Percentiles rank a stretch among this genome's conserved stretches.
phyloP scores from a whole-genome alignment of 2,113 vertebrate species.

The Pollachius pollachius region DNA sequence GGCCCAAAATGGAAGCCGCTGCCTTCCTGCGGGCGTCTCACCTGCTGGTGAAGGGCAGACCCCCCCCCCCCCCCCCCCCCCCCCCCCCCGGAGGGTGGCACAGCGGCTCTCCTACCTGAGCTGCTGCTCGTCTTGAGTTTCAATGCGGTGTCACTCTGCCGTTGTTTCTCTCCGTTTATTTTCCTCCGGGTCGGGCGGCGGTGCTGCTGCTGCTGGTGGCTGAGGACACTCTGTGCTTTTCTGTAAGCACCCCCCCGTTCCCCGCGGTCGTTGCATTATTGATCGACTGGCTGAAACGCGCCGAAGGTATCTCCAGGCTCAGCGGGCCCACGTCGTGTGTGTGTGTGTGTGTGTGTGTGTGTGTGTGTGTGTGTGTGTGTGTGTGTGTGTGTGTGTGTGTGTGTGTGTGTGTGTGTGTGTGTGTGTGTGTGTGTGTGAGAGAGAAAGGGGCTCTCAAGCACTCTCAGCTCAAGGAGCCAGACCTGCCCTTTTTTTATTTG shows the following conservation, averaged over 20 bases:
- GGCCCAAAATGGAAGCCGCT: constrained; percentile 48
- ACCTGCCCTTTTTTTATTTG: constrained; percentile 43
- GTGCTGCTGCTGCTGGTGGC: constrained; percentile 19
- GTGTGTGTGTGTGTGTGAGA: constrained; percentile 5
- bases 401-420: too few relatives aligned
- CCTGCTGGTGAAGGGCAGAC: constrained; percentile 6
- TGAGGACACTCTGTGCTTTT: constrained; percentile 61
- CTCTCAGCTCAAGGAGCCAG: constrained; percentile 37
- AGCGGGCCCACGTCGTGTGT: constrained; percentile 26
- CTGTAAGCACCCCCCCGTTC: constrained; percentile 54
- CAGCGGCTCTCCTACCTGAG: too few relatives aligned
- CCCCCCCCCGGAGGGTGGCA: too few relatives aligned
- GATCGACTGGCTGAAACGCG: constrained; percentile 60
- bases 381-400: too few relatives aligned
- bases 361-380: neutral
- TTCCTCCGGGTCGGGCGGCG: neutral
- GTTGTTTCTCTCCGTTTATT: neutral
- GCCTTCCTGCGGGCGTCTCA: constrained; percentile 30
- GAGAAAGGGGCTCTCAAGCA: constrained; percentile 46
- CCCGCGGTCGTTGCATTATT: constrained; percentile 69
- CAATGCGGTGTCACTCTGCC: neutral
- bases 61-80: too few relatives aligned
- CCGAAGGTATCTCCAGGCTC: constrained; percentile 39
- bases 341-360: too few relatives aligned
- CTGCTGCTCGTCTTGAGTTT: neutral